Evolutionary conservation across 1,140 invertebrate genomes (phyloP), one percentile per base, ranked within the genome.

Genomic region (Parapsyche elsis): DNA sequence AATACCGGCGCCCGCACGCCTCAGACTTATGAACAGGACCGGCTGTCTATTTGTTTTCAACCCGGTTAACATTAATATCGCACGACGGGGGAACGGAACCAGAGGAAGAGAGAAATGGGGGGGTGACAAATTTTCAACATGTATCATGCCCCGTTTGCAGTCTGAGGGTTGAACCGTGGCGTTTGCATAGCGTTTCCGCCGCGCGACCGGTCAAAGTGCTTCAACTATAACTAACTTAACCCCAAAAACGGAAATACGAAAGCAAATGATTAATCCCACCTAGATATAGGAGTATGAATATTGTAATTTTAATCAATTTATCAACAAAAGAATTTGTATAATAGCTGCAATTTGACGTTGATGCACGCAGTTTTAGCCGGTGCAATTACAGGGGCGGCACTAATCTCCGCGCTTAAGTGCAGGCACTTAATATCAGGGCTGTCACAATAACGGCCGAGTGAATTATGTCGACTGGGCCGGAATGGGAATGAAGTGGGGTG

Each of bases 41-140:
- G 24, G n/a, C 71, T 75, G 73, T 75, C 73, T 75, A 75, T 75
- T 75, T 75, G 73, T 75, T 75, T 75, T 75, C 73, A 23, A 49
- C 73, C 73, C 73, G 73, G 49, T 49, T 75, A 75, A 46, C 73
- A 75, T 75, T 75, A 75, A 75, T 75, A 75, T 75, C 23, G 23
- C n/a, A n/a, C 46, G 73, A 67, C 64, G 21, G 23, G 12, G n/a
- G n/a, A n/a, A n/a, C n/a, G n/a, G n/a, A n/a, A n/a, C n/a, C n/a
- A 38, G 9, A 12, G 64, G 9, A 10, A 14, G 64, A 67, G 21
- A 21, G 57, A 16, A 19, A 44, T 16, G 71, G 21, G 30, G 71
- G 19, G 7, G n/a, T 71, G 73, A 75, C 73, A 75, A 75, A 75
- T 75, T 75, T 30, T 49, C 19, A 26, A n/a, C 73, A 75, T 75